Evolutionary conservation across 2,888 invertebrate species (phyloP).

Genomic region (Anoncus sp.): DNA sequence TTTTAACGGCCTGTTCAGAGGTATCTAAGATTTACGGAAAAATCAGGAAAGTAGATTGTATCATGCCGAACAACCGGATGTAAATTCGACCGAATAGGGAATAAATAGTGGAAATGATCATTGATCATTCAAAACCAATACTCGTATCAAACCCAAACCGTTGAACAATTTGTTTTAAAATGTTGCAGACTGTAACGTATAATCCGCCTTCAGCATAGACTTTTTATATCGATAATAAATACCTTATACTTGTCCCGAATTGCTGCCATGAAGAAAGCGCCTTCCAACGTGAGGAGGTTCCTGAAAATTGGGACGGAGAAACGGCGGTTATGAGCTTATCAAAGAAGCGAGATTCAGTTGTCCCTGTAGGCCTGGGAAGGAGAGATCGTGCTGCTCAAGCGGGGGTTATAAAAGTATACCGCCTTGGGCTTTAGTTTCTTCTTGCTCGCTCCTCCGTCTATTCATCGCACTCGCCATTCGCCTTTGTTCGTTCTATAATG

Average conservation of each 20-base stretch:
- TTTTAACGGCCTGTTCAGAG: no score
- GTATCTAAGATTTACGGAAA: no score
- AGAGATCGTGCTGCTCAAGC: constrained; percentile 38
- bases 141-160: no score
- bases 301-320: constrained; percentile 50
- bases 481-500: constrained; percentile 81
- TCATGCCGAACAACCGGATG: no score
- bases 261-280: background rate
- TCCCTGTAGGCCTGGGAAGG: constrained; percentile 45
- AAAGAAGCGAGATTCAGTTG: constrained; percentile 58
- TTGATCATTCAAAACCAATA: no score
- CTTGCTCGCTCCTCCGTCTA: constrained; percentile 61
- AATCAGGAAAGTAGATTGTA: no score
- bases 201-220: background rate
- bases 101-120: no score
- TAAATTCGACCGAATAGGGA: no score
- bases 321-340: constrained; percentile 58
- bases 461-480: constrained; percentile 62
- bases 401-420: constrained; percentile 69
- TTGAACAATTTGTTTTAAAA: constrained; percentile 1
- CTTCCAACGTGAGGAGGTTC: constrained; percentile 29
- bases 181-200: background rate
- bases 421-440: constrained; percentile 75
- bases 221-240: constrained; percentile 26
- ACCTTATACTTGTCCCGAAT: constrained; percentile 8